Percentiles rank a stretch among this genome's conserved stretches.
phyloP scores from a whole-genome alignment of 2,113 vertebrate species.

The Podarcis cretensis region DNA sequence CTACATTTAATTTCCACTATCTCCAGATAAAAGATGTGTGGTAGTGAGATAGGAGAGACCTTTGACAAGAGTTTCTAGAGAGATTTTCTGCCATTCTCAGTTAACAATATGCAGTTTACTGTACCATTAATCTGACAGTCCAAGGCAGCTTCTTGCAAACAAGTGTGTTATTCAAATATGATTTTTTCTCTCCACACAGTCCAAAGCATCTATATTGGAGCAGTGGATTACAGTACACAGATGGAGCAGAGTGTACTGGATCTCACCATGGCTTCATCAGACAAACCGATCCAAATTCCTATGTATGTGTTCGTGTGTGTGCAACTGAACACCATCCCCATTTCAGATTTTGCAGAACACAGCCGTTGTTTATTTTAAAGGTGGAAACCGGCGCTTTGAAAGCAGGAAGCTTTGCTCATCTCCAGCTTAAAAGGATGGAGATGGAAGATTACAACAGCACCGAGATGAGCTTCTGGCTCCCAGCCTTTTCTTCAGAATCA shows the following conservation, averaged over 20 bases:
- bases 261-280: constrained; percentile 53
- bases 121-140: not conserved
- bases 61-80: not conserved
- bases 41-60: no score
- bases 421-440: constrained; percentile 70
- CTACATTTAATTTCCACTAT: not conserved
- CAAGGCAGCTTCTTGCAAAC: not conserved
- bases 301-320: not conserved
- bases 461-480: constrained; percentile 64
- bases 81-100: not conserved
- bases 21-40: not conserved
- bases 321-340: constrained; percentile 62
- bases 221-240: not conserved
- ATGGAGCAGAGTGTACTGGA: constrained; percentile 40
- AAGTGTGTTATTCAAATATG: not conserved
- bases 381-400: constrained; percentile 60
- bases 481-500: constrained; percentile 59
- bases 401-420: constrained; percentile 68
- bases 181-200: not conserved
- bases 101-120: not conserved
- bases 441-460: constrained; percentile 59
- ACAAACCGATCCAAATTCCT: constrained; percentile 63
- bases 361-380: constrained; percentile 50
- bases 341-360: constrained; percentile 60
- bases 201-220: no score